Evolutionary conservation across 2,888 invertebrate genomes (phyloP).

Genomic region (Synanthedon formicaeformis): DNA sequence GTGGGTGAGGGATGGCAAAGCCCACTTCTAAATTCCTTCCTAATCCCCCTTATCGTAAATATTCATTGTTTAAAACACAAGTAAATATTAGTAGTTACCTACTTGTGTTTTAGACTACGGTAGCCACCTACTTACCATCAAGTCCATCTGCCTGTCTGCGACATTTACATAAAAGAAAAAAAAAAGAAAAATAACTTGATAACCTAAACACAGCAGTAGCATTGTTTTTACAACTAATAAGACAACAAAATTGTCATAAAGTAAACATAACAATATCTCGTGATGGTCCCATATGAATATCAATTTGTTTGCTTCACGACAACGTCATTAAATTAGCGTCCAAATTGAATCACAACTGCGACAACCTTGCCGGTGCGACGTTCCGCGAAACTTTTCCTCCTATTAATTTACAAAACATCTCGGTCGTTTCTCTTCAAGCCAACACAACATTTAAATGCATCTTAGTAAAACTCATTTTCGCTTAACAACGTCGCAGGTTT

Average conservation of each 20-base stretch:
- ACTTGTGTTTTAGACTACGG: no score
- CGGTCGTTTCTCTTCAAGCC: conserved; percentile 23
- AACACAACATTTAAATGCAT: conserved; percentile 32
- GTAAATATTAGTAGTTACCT: no score
- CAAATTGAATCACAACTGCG: conserved; percentile 71
- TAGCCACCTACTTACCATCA: no score
- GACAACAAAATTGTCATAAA: background rate
- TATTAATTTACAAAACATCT: conserved; percentile 70
- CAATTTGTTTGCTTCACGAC: conserved; percentile 65
- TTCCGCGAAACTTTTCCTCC: conserved; percentile 68
- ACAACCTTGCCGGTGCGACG: conserved; percentile 64
- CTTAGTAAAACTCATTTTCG: conserved; percentile 41
- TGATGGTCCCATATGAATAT: conserved; percentile 67
- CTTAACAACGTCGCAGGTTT: conserved; percentile 41
- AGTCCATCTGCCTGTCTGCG: no score
- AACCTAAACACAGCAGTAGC: background rate
- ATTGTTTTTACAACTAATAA: background rate
- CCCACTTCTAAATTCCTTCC: no score
- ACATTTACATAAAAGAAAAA: no score
- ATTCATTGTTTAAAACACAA: no score
- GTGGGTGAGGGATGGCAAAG: no score
- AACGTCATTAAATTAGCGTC: conserved; percentile 69
- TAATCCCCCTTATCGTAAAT: no score
- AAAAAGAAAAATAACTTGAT: no score
- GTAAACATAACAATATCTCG: conserved; percentile 46